Percentiles rank a stretch among this genome's conserved stretches.
These are phyloP conservation scores for Aporophyla nigra DNA, from an alignment of 2,888 invertebrate genomes.

Conservation along the genomic window DNA sequence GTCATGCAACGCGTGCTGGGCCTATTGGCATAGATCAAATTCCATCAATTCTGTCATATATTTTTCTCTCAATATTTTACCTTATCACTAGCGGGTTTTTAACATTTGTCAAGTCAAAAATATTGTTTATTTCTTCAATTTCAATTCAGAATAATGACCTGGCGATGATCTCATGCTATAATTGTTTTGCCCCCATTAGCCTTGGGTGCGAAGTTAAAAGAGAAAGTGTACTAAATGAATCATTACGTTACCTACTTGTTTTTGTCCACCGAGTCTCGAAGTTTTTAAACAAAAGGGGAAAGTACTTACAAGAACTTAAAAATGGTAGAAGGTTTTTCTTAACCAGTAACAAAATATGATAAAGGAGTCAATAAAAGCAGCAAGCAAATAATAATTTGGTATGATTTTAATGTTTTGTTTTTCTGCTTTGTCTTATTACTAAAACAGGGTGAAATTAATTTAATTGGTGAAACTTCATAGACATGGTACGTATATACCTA, in stretches of 20 bases:
- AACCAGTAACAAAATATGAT: not conserved
- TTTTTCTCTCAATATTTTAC: not conserved
- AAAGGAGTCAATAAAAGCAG: not conserved
- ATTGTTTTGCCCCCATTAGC: constrained; percentile 73
- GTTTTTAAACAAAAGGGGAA: constrained; percentile 47
- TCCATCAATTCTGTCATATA: not conserved
- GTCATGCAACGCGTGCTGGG: no score
- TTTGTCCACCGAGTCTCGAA: constrained; percentile 36
- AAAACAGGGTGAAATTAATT: not conserved
- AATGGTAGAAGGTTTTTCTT: not conserved
- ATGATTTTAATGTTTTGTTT: constrained; percentile 29
- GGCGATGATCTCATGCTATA: constrained; percentile 63
- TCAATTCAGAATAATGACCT: constrained; percentile 56
- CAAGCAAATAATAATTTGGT: constrained; percentile 4
- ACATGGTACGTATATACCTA: not conserved
- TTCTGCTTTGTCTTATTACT: constrained; percentile 20
- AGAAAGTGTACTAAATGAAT: constrained; percentile 75
- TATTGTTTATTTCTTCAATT: constrained; percentile 18
- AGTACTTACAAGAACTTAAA: constrained; percentile 2
- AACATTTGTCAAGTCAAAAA: not conserved
- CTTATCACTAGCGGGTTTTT: no score
- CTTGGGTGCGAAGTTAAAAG: constrained; percentile 72
- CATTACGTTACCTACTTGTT: constrained; percentile 64
- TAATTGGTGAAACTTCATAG: not conserved
- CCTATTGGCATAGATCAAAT: not conserved